Evolutionary conservation across 2,113 vertebrate species (phyloP).

Genomic region (Gallinago paraguaiae): DNA sequence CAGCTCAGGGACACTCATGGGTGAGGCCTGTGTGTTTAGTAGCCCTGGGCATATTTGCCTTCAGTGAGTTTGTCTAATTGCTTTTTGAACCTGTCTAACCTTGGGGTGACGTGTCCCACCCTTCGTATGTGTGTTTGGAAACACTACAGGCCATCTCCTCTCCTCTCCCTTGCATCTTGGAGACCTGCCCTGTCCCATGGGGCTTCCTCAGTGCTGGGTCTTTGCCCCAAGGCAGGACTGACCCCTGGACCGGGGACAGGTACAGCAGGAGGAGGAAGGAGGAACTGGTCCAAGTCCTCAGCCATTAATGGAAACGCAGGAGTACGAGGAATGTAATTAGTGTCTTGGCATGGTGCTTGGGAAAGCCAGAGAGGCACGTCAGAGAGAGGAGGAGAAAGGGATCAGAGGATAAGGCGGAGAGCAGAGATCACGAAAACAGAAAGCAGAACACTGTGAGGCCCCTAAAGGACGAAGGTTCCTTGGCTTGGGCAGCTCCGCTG

Average conservation of each 20-base stretch:
- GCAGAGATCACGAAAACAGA: conserved; percentile 28
- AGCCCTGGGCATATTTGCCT: neutral
- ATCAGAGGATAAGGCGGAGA: conserved; percentile 13
- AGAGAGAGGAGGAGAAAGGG: conserved; percentile 23
- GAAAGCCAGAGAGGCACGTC: conserved; percentile 22
- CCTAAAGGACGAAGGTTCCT: neutral
- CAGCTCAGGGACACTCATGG: neutral
- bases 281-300: neutral
- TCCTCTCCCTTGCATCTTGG: fast-evolving
- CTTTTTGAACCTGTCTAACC: neutral
- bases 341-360: conserved; percentile 15
- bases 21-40: neutral
- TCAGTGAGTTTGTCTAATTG: neutral
- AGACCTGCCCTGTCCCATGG: neutral
- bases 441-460: neutral
- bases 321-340: neutral
- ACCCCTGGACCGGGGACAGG: neutral
- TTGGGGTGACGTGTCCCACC: neutral
- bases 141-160: neutral
- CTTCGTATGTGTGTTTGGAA: neutral
- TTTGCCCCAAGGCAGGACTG: neutral
- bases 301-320: neutral
- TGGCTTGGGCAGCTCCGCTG: neutral
- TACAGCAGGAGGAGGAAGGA: neutral
- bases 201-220: neutral